These are phyloP conservation scores for Leptinotarsa rubiginosa DNA, from an alignment of 2,888 invertebrate species.

Conservation along the genomic window DNA sequence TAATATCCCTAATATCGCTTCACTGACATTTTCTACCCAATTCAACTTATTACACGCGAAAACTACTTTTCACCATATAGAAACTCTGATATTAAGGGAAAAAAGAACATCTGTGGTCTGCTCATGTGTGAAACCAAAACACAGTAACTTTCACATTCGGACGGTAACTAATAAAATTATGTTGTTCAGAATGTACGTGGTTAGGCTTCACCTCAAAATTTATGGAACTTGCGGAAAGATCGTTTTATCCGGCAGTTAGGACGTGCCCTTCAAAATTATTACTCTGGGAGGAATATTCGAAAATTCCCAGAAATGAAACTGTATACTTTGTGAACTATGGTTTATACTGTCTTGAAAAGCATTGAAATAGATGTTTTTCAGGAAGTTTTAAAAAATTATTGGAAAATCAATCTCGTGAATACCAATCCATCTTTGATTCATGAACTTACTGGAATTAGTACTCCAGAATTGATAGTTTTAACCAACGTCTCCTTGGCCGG, in stretches of 20 bases:
- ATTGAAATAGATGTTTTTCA: too few species aligned
- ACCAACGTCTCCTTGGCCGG: too few species aligned
- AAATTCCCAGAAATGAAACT: neutral
- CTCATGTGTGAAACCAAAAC: neutral
- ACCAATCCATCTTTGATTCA: too few species aligned
- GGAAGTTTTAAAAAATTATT: too few species aligned
- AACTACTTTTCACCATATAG: neutral
- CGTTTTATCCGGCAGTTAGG: neutral
- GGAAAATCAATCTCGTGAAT: too few species aligned
- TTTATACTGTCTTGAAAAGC: too few species aligned
- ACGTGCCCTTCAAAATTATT: neutral
- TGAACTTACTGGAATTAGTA: too few species aligned
- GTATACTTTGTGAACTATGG: too few species aligned
- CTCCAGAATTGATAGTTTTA: too few species aligned
- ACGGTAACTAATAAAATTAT: conserved; percentile 6
- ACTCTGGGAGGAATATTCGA: neutral
- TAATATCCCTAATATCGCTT: too few species aligned
- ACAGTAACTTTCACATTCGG: conserved; percentile 4
- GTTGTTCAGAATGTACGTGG: conserved; percentile 10
- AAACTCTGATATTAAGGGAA: neutral
- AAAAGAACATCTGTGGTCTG: neutral
- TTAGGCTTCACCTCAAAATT: conserved; percentile 1
- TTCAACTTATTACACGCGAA: neutral
- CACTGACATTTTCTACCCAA: too few species aligned
- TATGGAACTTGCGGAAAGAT: neutral